Base-by-base conservation (phyloP, 1,140 invertebrate genomes). In the Gonioctena quinquepunctata region DNA sequence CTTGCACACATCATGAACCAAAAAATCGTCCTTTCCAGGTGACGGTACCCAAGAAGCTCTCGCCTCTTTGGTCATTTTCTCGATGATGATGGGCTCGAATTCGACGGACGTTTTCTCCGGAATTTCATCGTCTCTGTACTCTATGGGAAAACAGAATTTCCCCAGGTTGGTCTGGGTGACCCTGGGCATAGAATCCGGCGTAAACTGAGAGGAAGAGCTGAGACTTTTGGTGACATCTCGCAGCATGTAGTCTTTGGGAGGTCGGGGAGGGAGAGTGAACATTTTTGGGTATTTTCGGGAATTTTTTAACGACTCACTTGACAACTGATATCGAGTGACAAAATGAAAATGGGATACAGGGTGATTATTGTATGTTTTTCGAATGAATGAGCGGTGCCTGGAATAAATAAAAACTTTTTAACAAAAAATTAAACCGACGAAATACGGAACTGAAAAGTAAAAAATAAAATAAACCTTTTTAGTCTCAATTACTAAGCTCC, bases 11-110 rank as follows among this genome's bases (percentile, higher is more conserved):
- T 86, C 83, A 61, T 85, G 83, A 2, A 87, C 63, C 5, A 79
- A 81, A 67, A 85, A 86, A 19, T 83, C 85, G 71, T 86, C 83
- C 3, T 79, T 70, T 1, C 85, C 85, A 4, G 86, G 86, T 66
- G 84, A 84, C 60, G 83, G 83, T 0, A 87, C 82, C 85, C 85
- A 87, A 64, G 81, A 85, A 0, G 84, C 84, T 77, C 82, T 85
- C 16, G 81, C 83, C 28, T 78, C 81, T 19, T 80, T 61, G 0
- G 83, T 81, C 85, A 79, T 79, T 50, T 74, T 75, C 6, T 83
- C 73, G 28, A 80, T 26, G 7, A 83, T 74, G 11, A 59, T 69
- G 11, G 73, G 74, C 52, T 77, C 52, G 25, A 70, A 70, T 1
- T 76, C 73, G 50, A 70, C 42, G 25, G 62, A 21, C 4, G 56